Evolutionary conservation across 2,888 invertebrate species (phyloP), one percentile per base, ranked within the genome.

Genomic region (Drosophila helvetica): DNA sequence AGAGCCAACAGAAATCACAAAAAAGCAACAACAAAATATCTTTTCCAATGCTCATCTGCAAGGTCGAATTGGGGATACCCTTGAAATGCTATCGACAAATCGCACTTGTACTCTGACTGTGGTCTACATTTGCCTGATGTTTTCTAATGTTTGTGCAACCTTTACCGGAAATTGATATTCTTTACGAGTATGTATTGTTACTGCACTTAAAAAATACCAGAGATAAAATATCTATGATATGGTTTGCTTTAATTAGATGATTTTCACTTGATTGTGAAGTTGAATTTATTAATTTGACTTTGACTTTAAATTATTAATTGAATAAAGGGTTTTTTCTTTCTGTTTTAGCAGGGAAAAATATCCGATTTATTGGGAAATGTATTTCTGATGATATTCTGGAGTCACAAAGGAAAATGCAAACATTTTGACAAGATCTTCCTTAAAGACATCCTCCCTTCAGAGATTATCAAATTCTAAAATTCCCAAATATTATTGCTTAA

Each of bases 61-160:
- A 72, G 76, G 76, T 59, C 76, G 72, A 72, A 75, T 57, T 46
- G 27, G 48, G 19, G 33, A 66, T 71, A 71, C 71, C 71, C 71
- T 71, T 71, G 75, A 57, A 56, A 47, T 51, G 42, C 9, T 12
- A 70, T 48, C 66, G 22, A 66, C 58, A 66, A 66, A 61, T 72
- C 70, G 45, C 25, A 48, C 58, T 50, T 38, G 57, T 38, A 4
- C 30, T 9, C 9, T 17, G 25, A 10, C 59, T 22, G 19, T 19
- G 50, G 66, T 30, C 30, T 30, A 66, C 15, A 33, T 63, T 25
- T 65, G 51, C 45, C n/a, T 19, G 25, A 66, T 42, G 30, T 50
- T 66, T 65, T 48, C 66, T 43, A 70, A 57, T 30, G n/a, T 30
- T 33, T 22, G 17, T 9, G n/a, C 58, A 22, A 43, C 54, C 6